phyloP scores from a whole-genome alignment of 2,797 vertebrate species.

The Todus mexicanus region DNA sequence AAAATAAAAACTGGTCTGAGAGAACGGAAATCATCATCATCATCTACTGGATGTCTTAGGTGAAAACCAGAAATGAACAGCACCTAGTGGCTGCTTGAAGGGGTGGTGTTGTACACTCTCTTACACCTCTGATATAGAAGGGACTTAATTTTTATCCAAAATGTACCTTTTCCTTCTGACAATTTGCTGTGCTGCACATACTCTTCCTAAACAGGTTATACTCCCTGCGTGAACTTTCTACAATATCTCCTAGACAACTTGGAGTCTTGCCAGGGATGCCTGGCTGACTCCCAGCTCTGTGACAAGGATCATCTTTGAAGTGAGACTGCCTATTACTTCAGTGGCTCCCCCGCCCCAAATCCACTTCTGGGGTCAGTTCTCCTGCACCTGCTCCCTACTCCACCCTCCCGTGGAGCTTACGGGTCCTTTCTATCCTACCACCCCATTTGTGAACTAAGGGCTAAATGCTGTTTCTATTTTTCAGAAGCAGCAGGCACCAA shows the following conservation, averaged over 20 bases:
- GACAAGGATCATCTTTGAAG: neutral
- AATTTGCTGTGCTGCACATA: neutral
- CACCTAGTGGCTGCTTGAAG: neutral
- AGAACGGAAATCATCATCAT: neutral
- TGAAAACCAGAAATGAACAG: neutral
- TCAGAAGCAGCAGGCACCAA: neutral
- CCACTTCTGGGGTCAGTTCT: neutral
- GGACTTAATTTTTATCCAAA: neutral
- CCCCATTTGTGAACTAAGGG: neutral
- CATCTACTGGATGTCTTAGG: neutral
- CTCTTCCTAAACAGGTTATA: neutral
- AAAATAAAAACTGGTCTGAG: neutral
- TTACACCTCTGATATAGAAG: neutral
- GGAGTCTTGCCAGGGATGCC: neutral
- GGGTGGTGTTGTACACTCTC: neutral
- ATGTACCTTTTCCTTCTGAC: neutral
- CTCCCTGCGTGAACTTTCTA: neutral
- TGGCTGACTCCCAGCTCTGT: neutral
- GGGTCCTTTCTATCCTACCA: neutral
- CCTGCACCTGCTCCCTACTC: neutral
- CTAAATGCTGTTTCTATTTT: neutral
- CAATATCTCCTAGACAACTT: neutral
- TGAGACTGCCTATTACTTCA: neutral
- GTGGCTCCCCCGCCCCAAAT: too few relatives aligned
- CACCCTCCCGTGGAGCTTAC: neutral